These are phyloP conservation scores for Rattus norvegicus DNA, from an alignment of 2,113 vertebrate species.

Conservation along the genomic window DNA sequence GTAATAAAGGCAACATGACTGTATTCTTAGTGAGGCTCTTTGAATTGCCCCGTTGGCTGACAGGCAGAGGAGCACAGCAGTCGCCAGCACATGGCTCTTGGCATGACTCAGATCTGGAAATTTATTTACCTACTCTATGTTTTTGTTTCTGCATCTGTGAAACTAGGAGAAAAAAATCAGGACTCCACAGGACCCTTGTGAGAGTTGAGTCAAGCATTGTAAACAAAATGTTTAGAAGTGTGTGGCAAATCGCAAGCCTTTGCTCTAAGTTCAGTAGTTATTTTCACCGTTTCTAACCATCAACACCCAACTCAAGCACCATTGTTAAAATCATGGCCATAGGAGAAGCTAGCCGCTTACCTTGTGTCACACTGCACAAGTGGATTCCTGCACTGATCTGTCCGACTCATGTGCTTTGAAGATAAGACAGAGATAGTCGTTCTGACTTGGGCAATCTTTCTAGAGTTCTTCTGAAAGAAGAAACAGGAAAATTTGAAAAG, in stretches of 20 bases:
- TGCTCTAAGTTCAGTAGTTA: neutral
- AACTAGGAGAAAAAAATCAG: neutral
- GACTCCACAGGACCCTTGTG: neutral
- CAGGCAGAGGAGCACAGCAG: neutral
- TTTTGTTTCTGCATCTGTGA: neutral
- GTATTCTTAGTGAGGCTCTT: neutral
- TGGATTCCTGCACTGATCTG: neutral
- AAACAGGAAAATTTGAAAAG: neutral
- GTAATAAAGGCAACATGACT: neutral
- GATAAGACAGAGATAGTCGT: neutral
- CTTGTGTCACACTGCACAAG: neutral
- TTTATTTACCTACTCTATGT: neutral
- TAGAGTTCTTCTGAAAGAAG: conserved; percentile 16
- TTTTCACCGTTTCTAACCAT: neutral
- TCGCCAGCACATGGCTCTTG: neutral
- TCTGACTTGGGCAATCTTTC: conserved; percentile 11
- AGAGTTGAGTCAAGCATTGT: neutral
- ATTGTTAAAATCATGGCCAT: neutral
- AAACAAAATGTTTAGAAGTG: neutral
- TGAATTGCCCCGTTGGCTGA: rapidly evolving
- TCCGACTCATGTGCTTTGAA: neutral
- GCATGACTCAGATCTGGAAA: neutral
- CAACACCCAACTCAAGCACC: neutral
- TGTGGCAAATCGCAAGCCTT: neutral
- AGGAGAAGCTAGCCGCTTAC: neutral